Base-by-base conservation (phyloP, 2,888 invertebrate species). In the Agrotis puta region DNA sequence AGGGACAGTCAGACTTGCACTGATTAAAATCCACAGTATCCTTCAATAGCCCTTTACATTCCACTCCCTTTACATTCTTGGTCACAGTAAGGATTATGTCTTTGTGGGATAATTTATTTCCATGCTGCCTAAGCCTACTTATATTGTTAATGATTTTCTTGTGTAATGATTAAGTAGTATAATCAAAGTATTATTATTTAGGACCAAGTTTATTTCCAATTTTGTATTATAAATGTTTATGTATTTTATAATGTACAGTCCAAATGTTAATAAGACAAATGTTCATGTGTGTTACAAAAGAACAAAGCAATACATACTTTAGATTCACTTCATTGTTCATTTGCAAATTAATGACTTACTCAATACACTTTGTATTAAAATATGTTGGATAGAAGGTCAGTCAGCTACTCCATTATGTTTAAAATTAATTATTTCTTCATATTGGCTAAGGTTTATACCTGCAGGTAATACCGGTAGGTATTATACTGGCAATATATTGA, bases 291-390 rank as follows among this genome's bases (percentile, higher is more conserved):
- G 13, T 72, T 72, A 62, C 66, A 72, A 66, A 59, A 63, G 11
- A 48, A 53, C 54, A 51, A 51, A 71, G 14, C 20, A 67, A 78
- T 45, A 16, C 63, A 73, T 64, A 59, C 57, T 61, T 62, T 47
- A 56, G n/a, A 43, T 48, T 51, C n/a, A 63, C 39, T 70, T 74
- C 20, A 67, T 71, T 70, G 59, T 79, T 67, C 24, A 70, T 64
- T 70, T 70, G 70, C 64, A 72, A 82, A 76, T 76, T 47, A 79
- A 64, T 59, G 27, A 73, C 62, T 76, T 61, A 61, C 59, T 48
- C 53, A 64, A 62, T 63, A 11, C 50, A 47, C 54, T 53, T 66
- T 58, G 67, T 48, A 39, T 47, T 13, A 47, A 66, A 24, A 39
- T 39, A 39, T 11, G 11, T 39, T 39, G 14, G 43, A 53, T 27